Conservation (phyloP, 2,797 vertebrate species). For the Varecia variegata region DNA sequence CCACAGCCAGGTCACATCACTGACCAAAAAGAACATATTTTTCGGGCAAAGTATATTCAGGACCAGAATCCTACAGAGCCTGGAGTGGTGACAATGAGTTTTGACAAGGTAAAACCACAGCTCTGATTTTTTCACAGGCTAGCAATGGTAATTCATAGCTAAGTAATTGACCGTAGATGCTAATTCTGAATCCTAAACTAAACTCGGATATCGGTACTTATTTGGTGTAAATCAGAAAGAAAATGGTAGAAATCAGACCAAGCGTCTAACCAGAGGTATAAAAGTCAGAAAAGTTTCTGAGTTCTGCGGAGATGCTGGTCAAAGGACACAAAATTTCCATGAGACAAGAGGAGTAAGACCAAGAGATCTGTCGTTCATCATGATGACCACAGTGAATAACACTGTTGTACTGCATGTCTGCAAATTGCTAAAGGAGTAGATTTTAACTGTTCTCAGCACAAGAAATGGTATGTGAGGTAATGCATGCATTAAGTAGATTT, state of each 20-base stretch:
- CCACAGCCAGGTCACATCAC: not conserved
- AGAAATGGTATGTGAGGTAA: not conserved
- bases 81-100: not conserved
- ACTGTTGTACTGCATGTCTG: not conserved
- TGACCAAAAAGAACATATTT: not conserved
- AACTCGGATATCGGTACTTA: not conserved
- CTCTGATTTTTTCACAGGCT: not conserved
- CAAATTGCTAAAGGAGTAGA: not conserved
- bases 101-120: not conserved
- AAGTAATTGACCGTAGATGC: not conserved
- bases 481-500: not conserved
- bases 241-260: not conserved
- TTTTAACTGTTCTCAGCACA: not conserved
- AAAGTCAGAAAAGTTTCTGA: not conserved
- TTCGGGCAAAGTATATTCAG: not conserved
- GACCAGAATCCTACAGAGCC: not conserved
- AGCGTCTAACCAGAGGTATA: not conserved
- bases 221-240: not conserved
- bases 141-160: not conserved
- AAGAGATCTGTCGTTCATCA: not conserved
- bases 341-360: not conserved
- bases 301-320: not conserved
- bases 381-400: not conserved
- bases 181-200: not conserved
- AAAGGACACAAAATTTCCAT: not conserved